Conservation (phyloP, 2,888 invertebrate species). For the Cosmorhoe ocellata region DNA sequence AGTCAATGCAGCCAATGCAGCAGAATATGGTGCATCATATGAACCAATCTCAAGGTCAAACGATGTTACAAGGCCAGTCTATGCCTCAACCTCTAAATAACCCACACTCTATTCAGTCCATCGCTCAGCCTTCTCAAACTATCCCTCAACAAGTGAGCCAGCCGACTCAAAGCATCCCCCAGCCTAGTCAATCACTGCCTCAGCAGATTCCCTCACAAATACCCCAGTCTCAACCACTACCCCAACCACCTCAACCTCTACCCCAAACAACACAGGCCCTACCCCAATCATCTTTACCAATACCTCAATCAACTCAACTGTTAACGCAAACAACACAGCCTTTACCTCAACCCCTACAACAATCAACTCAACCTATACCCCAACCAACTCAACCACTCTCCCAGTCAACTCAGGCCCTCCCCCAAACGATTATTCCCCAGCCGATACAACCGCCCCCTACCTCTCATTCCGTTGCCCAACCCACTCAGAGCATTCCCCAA, state of each 20-base stretch:
- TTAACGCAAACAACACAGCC: conserved; percentile 34
- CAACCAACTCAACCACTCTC: conserved; percentile 37
- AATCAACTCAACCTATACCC: conserved; percentile 35
- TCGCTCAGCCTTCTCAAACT: conserved; percentile 32
- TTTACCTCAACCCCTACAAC: conserved; percentile 31
- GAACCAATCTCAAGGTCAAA: conserved; percentile 17
- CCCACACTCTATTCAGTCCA: conserved; percentile 29
- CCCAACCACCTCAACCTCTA: conserved; percentile 21
- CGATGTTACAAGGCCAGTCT: conserved; percentile 22
- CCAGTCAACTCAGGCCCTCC: conserved; percentile 11
- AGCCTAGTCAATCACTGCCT: conserved; percentile 19
- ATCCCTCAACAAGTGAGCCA: conserved; percentile 31
- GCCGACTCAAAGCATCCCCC: conserved; percentile 28
- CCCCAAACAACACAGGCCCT: conserved; percentile 33
- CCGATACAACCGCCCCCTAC: conserved; percentile 23
- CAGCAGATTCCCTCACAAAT: conserved; percentile 29
- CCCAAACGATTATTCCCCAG: conserved; percentile 17
- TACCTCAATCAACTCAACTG: conserved; percentile 35
- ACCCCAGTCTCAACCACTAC: conserved; percentile 34
- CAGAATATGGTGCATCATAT: conserved; percentile 33
- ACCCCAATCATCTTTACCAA: conserved; percentile 22
- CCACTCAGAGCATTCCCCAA: conserved; percentile 17
- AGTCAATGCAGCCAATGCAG: conserved; percentile 41
- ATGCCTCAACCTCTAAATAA: conserved; percentile 20
- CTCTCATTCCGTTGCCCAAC: conserved; percentile 29